These are phyloP conservation scores for Diabrotica virgifera DNA, from an alignment of 1,140 invertebrate species.

Conservation along the genomic window DNA sequence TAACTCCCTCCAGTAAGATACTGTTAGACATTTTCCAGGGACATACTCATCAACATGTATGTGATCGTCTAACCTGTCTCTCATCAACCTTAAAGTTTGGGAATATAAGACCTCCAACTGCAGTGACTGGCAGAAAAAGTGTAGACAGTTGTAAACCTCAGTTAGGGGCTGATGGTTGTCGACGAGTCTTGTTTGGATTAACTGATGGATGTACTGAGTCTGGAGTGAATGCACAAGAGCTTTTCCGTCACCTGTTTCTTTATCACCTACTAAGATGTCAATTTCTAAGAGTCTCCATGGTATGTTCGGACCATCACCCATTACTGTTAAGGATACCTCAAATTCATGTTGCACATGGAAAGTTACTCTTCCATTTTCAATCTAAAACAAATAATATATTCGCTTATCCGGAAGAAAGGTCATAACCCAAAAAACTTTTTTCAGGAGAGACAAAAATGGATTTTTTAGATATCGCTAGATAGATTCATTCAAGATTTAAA, in stretches of 20 bases:
- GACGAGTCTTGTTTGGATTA: constrained; percentile 85
- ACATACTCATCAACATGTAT: constrained; percentile 91
- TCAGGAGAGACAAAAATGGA: too few species aligned
- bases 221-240: constrained; percentile 89
- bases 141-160: constrained; percentile 84
- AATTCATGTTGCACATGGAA: constrained; percentile 96
- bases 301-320: constrained; percentile 88
- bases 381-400: constrained; percentile 54
- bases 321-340: constrained; percentile 91
- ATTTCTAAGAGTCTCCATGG: constrained; percentile 95
- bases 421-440: constrained; percentile 17
- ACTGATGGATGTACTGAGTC: constrained; percentile 88
- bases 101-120: constrained; percentile 95
- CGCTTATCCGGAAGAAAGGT: too few species aligned
- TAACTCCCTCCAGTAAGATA: constrained; percentile 85
- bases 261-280: constrained; percentile 93
- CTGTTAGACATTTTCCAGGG: constrained; percentile 80
- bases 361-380: constrained; percentile 89
- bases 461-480: too few species aligned
- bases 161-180: constrained; percentile 76
- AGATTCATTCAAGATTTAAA: too few species aligned
- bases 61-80: constrained; percentile 85
- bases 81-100: constrained; percentile 83
- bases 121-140: constrained; percentile 92
- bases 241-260: constrained; percentile 96